Conservation (phyloP, 2,888 invertebrate genomes). For the Nebria brevicollis region DNA sequence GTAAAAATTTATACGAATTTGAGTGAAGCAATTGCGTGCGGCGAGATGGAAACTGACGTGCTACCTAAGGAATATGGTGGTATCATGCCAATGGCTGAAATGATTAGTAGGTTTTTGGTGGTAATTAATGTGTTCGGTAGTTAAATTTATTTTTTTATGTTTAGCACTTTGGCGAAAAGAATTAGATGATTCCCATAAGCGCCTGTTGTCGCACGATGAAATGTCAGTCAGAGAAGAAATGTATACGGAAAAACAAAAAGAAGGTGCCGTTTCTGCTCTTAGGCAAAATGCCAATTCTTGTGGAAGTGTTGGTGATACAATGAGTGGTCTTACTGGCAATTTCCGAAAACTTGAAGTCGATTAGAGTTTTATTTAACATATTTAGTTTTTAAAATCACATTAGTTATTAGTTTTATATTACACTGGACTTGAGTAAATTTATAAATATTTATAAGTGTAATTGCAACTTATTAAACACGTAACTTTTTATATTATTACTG, state of each 20-base stretch:
- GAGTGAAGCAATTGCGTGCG: conserved; percentile 66
- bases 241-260: conserved; percentile 76
- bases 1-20: conserved; percentile 73
- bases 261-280: conserved; percentile 79
- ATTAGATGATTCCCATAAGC: conserved; percentile 69
- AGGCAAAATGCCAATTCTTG: conserved; percentile 69
- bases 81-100: conserved; percentile 81
- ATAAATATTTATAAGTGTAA: not conserved
- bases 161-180: conserved; percentile 78
- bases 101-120: conserved; percentile 73
- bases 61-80: conserved; percentile 87
- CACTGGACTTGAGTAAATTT: conserved; percentile 2
- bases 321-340: conserved; percentile 78
- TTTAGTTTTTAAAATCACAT: not conserved
- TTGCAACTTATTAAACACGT: not conserved
- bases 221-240: conserved; percentile 76
- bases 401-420: not conserved
- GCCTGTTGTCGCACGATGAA: conserved; percentile 73
- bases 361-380: conserved; percentile 58
- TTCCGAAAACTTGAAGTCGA: conserved; percentile 83
- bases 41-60: conserved; percentile 61
- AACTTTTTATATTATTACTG: not conserved
- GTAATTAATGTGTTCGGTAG: not conserved
- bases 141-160: conserved; percentile 35
- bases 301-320: conserved; percentile 72